Evolutionary conservation across 2,888 invertebrate species (phyloP).

Genomic region (Leptopilina syphax): DNA sequence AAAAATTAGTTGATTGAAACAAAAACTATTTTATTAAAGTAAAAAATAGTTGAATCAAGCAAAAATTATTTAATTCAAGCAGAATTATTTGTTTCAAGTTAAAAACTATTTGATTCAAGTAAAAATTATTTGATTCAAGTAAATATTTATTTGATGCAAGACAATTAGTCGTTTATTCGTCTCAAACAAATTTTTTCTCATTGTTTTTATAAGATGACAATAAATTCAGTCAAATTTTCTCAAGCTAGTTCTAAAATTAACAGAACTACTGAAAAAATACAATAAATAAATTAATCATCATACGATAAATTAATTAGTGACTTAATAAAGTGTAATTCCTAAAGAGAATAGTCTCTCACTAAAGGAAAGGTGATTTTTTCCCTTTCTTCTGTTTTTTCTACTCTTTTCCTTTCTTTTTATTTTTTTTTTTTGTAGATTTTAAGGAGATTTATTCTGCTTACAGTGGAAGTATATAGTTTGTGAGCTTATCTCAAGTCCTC

Average conservation of each 20-base stretch:
- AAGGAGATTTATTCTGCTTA: constrained; percentile 4
- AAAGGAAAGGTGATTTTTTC: not conserved
- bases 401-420: not conserved
- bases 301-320: constrained; percentile 1
- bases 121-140: no score
- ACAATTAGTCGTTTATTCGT: no score
- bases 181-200: no score
- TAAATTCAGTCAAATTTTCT: not conserved
- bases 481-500: constrained; percentile 3
- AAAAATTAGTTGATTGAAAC: no score
- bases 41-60: no score
- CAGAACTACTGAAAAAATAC: not conserved
- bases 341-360: not conserved
- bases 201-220: no score
- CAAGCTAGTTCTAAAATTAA: not conserved
- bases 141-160: no score
- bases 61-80: no score
- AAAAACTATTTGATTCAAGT: no score
- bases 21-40: no score
- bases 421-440: not conserved
- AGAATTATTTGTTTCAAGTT: no score
- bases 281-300: not conserved
- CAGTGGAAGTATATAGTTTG: not conserved
- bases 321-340: not conserved
- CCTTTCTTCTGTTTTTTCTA: not conserved